Percentiles rank a stretch among this genome's conserved stretches.
These are phyloP conservation scores for Limnephilus lunatus DNA, from an alignment of 2,888 invertebrate species.

Conservation along the genomic window DNA sequence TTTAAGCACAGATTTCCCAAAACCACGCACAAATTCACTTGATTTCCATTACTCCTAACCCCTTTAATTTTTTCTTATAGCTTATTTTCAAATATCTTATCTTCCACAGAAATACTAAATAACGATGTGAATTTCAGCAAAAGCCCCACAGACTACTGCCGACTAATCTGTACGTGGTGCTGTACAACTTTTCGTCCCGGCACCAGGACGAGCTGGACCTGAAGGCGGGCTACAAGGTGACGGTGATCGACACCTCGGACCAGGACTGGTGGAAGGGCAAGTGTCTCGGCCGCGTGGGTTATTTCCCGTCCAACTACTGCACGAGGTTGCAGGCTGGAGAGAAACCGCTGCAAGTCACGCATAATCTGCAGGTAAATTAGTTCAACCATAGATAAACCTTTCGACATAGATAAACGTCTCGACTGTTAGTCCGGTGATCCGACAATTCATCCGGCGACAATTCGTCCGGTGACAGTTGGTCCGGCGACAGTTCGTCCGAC, in stretches of 20 bases:
- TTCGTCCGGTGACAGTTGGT: too few relatives aligned
- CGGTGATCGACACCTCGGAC: conserved; percentile 95
- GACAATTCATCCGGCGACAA: too few relatives aligned
- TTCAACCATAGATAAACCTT: neutral
- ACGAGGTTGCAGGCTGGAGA: conserved; percentile 94
- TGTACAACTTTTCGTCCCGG: conserved; percentile 96
- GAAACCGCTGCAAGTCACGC: conserved; percentile 90
- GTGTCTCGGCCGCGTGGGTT: conserved; percentile 92
- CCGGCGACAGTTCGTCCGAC: too few relatives aligned
- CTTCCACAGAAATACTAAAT: neutral
- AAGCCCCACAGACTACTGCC: conserved; percentile 91
- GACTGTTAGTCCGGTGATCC: too few relatives aligned
- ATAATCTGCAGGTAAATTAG: conserved; percentile 74
- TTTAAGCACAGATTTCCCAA: neutral
- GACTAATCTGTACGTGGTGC: conserved; percentile 94
- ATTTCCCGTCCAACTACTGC: conserved; percentile 96
- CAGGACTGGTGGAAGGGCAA: conserved; percentile 99
- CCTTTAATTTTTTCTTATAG: neutral
- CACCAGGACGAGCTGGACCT: conserved; percentile 96
- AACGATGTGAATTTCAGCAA: conserved; percentile 72
- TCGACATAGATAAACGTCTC: too few relatives aligned
- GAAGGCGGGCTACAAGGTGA: conserved; percentile 93
- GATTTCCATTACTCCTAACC: neutral
- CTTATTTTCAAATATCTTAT: neutral
- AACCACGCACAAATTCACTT: neutral